phyloP scores from a whole-genome alignment of 2,113 vertebrate species.

The Stictonetta naevosa region DNA sequence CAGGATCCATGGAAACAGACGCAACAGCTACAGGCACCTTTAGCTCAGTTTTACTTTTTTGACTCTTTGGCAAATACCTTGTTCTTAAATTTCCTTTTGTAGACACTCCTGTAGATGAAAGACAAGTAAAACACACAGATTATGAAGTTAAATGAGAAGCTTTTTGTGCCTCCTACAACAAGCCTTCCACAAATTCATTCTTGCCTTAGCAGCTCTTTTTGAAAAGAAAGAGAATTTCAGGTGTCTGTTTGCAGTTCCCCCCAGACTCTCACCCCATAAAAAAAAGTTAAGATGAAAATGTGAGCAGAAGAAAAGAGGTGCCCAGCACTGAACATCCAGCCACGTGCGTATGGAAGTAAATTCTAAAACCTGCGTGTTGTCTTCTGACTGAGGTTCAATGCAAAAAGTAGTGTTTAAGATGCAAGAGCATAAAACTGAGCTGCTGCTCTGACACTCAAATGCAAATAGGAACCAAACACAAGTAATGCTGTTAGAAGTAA shows the following conservation, averaged over 20 bases:
- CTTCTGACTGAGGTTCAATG: neutral
- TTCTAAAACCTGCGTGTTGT: neutral
- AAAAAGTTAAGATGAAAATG: neutral
- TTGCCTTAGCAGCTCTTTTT: neutral
- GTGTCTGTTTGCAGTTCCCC: neutral
- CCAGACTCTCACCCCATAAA: neutral
- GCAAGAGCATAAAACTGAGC: neutral
- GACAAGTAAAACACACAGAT: conserved; percentile 25
- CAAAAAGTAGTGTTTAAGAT: neutral
- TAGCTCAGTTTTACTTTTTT: conserved; percentile 48
- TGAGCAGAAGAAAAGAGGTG: neutral
- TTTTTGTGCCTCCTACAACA: neutral
- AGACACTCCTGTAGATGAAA: conserved; percentile 71
- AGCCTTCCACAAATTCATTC: neutral
- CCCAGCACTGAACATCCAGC: neutral
- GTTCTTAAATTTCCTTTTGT: conserved; percentile 68
- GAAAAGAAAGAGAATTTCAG: neutral
- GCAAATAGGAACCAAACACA: neutral
- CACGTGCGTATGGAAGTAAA: neutral
- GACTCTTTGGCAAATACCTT: conserved; percentile 39
- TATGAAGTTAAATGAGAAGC: neutral
- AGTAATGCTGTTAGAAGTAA: neutral
- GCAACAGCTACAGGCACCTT: conserved; percentile 52
- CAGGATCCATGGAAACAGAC: conserved; percentile 58
- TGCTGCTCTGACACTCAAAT: neutral